These are phyloP conservation scores for Pseudomyrmex sp. DNA, from an alignment of 1,140 invertebrate species.

Conservation along the genomic window DNA sequence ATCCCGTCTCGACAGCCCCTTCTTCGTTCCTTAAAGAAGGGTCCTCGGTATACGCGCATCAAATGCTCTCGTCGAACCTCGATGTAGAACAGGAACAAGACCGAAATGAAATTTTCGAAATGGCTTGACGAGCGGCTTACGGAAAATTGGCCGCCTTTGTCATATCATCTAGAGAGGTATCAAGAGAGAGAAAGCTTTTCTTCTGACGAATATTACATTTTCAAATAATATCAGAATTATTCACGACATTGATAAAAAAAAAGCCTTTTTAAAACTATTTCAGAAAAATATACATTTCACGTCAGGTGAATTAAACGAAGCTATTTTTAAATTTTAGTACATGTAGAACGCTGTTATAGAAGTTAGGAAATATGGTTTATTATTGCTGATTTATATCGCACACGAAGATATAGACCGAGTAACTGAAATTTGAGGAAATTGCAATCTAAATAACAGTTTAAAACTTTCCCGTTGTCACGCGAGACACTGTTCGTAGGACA, in stretches of 20 bases:
- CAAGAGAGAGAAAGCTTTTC: neutral
- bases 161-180: neutral
- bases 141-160: conserved; percentile 14
- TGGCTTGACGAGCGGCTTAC: conserved; percentile 47
- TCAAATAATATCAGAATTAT: neutral
- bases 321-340: neutral
- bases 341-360: neutral
- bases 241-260: neutral
- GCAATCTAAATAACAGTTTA: neutral
- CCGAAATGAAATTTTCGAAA: conserved; percentile 72
- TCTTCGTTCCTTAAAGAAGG: conserved; percentile 60
- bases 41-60: conserved; percentile 46
- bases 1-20: conserved; percentile 78
- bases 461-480: conserved; percentile 9
- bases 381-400: neutral
- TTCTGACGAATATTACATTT: neutral
- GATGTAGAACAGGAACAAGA: conserved; percentile 58
- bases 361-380: neutral
- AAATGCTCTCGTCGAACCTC: conserved; percentile 53
- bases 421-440: neutral
- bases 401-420: neutral
- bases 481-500: conserved; percentile 4
- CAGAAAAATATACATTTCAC: too few species aligned
- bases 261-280: neutral
- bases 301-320: neutral